These are phyloP conservation scores for Lasioglossum leucozonium DNA, from an alignment of 2,888 invertebrate species.

Conservation along the genomic window DNA sequence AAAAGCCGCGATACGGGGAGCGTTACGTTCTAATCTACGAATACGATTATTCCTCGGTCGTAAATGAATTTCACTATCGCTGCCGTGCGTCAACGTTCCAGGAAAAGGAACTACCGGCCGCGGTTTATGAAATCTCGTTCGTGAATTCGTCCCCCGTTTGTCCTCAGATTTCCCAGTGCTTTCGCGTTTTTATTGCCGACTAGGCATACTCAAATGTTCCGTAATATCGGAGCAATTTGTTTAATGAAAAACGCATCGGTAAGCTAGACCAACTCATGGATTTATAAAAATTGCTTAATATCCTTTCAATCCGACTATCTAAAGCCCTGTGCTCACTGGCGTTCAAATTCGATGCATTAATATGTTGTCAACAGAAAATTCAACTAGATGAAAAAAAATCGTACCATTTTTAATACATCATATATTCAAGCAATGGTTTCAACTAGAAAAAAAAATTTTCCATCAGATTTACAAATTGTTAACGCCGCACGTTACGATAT, in stretches of 20 bases:
- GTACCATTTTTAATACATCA: no score
- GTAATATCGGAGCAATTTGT: background rate
- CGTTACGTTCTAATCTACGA: conserved; percentile 13
- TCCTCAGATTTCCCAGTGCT: background rate
- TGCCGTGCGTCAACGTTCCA: background rate
- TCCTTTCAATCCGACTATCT: no score
- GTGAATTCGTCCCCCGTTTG: background rate
- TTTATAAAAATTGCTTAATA: no score
- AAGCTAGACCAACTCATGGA: background rate
- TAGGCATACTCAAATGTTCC: background rate
- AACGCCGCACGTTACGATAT: background rate
- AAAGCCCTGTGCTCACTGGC: no score
- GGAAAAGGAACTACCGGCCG: background rate
- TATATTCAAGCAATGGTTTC: no score
- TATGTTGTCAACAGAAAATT: no score
- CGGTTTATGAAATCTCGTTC: background rate
- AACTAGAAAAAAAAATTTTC: no score
- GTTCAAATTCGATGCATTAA: background rate
- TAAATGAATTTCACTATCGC: conserved; percentile 36
- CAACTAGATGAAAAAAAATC: background rate
- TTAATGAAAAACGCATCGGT: background rate
- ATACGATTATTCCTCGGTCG: conserved; percentile 20
- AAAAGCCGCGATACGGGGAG: conserved; percentile 11
- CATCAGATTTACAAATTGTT: no score
- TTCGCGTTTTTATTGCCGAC: background rate